These are phyloP conservation scores for Eptatretus atami DNA, from an alignment of 2,797 vertebrate genomes.

Conservation along the genomic window DNA sequence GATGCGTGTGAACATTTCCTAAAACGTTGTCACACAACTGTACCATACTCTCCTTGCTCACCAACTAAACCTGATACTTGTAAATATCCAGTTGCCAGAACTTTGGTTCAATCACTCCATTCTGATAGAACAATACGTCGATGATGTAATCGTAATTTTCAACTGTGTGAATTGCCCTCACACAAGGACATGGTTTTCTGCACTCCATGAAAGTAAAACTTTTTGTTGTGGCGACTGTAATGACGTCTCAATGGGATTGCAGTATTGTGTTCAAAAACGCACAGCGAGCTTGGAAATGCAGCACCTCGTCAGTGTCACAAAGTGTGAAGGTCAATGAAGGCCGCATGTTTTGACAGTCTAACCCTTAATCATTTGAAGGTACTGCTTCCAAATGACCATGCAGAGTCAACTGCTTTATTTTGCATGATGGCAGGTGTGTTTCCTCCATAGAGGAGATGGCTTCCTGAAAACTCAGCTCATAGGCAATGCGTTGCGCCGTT, in stretches of 20 bases:
- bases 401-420: constrained; percentile 36
- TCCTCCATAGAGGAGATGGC: constrained; percentile 41
- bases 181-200: constrained; percentile 27
- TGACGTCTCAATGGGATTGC: constrained; percentile 42
- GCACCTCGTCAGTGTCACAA: constrained; percentile 24
- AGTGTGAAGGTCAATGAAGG: constrained; percentile 33
- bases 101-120: constrained; percentile 37
- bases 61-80: constrained; percentile 27
- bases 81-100: constrained; percentile 61
- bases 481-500: constrained; percentile 26
- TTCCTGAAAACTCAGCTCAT: constrained; percentile 63
- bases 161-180: constrained; percentile 38
- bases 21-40: constrained; percentile 36
- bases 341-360: constrained; percentile 41
- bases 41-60: constrained; percentile 18
- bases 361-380: constrained; percentile 32
- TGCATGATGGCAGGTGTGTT: constrained; percentile 32
- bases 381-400: constrained; percentile 34
- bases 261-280: constrained; percentile 47
- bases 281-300: constrained; percentile 30
- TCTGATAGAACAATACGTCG: constrained; percentile 60
- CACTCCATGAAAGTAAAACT: constrained; percentile 25
- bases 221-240: constrained; percentile 17
- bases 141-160: constrained; percentile 69
- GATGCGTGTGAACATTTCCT: constrained; percentile 58